Evolutionary conservation across 2,888 invertebrate species (phyloP), one percentile per base, ranked within the genome.

Genomic region (Salticus scenicus): DNA sequence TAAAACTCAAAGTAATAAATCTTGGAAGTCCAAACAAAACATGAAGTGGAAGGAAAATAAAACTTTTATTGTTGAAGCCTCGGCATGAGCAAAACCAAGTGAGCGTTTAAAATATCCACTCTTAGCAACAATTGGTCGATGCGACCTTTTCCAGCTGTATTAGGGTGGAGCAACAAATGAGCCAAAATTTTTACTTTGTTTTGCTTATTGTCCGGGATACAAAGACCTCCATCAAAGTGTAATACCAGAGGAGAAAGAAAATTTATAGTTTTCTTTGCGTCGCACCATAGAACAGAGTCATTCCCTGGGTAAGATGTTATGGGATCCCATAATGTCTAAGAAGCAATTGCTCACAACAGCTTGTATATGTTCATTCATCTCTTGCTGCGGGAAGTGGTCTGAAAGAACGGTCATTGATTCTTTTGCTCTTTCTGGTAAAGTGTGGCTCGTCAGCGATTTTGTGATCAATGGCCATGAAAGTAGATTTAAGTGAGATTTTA

Each of bases 251-350:
- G 66, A 69, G 81, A 51, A 71, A 73, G 77, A 84, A 77, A 84
- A 84, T 84, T 84, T 84, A 84, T 84, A 67, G 83, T 84, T 84
- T 84, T 78, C 77, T 84, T 84, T 72, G 77, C 77, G 67, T 84
- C 67, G 77, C 83, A 28, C 83, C 77, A 84, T 84, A 63, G 82
- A 42, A 64, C 57, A 24, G 51, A 37, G 41, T 27, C 70, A 17
- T 24, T 66, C 17, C 63, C 20, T 17, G 24, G 63, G 51, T 57
- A 63, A 42, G 63, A 64, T 70, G 82, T 84, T 84, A 84, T 84
- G 73, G 81, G 31, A 27, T 47, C 72, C 82, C 71, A 84, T 84
- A 84, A 84, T 78, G 77, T 84, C 83, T 64, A 24, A 57, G 24
- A 57, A n/a, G 57, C 57, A 7, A 57, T 57, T 24, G 57, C 57